Evolutionary conservation across 2,888 invertebrate genomes (phyloP).

Genomic region (Heteromyza rotundicornis): DNA sequence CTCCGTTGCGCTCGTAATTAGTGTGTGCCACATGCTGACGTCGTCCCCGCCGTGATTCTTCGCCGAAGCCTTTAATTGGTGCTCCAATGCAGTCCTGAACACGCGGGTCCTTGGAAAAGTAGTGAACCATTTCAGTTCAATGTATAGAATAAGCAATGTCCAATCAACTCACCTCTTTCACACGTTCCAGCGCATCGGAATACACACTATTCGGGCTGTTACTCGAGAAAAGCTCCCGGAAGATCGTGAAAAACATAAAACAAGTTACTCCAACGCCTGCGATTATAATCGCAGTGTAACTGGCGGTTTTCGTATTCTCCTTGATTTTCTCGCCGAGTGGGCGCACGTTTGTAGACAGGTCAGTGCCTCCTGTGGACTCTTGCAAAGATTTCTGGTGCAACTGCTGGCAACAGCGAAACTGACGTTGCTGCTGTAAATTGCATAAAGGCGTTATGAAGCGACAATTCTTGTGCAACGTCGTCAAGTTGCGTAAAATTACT

Average conservation of each 20-base stretch:
- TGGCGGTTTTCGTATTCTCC: conserved; percentile 87
- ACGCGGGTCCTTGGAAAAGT: conserved; percentile 67
- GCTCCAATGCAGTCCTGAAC: conserved; percentile 85
- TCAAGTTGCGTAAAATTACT: background rate
- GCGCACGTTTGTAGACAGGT: conserved; percentile 66
- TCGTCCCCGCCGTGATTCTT: conserved; percentile 82
- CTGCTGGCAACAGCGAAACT: background rate
- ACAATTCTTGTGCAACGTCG: background rate
- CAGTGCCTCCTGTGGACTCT: conserved; percentile 35
- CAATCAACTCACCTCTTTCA: conserved; percentile 67
- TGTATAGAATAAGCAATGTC: background rate
- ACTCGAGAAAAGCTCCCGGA: conserved; percentile 85
- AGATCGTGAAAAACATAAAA: conserved; percentile 82
- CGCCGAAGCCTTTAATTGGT: conserved; percentile 89
- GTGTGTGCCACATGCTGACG: conserved; percentile 84
- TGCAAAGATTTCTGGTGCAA: conserved; percentile 29
- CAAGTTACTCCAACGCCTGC: conserved; percentile 82
- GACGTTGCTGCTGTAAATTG: background rate
- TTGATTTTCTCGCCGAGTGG: conserved; percentile 80
- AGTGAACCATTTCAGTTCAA: background rate
- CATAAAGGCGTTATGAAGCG: background rate
- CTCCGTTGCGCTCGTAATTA: conserved; percentile 76
- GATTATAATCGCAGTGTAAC: conserved; percentile 83
- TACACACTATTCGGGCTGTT: conserved; percentile 88
- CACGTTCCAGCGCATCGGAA: conserved; percentile 76